Percentiles rank a stretch among this genome's conserved stretches.
phyloP scores from a whole-genome alignment of 2,797 vertebrate genomes.

The Poecilia picta region DNA sequence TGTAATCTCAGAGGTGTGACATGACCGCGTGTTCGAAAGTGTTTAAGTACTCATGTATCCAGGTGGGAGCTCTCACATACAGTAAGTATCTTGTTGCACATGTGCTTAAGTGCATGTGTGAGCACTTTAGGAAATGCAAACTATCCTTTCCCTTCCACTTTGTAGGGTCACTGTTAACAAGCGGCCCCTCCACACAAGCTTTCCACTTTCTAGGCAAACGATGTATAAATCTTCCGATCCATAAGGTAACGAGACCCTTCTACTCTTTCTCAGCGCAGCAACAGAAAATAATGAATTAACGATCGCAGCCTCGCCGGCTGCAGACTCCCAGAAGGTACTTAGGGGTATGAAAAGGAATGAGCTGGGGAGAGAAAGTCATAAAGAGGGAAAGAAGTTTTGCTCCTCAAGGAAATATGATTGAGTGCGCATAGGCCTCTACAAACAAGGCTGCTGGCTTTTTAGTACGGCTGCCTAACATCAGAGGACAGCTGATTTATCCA shows the following conservation, averaged over 20 bases:
- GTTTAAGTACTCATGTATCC: slow-evolving; percentile 51
- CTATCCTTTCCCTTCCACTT: slow-evolving; percentile 64
- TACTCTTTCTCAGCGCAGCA: slow-evolving; percentile 67
- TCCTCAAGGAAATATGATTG: slow-evolving; percentile 78
- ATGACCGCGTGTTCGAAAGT: slow-evolving; percentile 34
- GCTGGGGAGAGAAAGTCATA: slow-evolving; percentile 52
- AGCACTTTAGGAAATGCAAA: slow-evolving; percentile 53
- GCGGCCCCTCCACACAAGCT: slow-evolving; percentile 55
- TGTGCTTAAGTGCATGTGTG: slow-evolving; percentile 23
- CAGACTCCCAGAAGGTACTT: slow-evolving; percentile 64
- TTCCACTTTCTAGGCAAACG: slow-evolving; percentile 57
- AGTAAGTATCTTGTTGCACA: slow-evolving; percentile 37
- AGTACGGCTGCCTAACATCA: slow-evolving; percentile 80
- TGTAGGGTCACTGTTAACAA: slow-evolving; percentile 70
- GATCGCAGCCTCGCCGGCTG: slow-evolving; percentile 68
- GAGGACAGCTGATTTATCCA: slow-evolving; percentile 79
- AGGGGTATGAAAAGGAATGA: slow-evolving; percentile 49
- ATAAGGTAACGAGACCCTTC: slow-evolving; percentile 64
- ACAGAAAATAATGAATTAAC: slow-evolving; percentile 80
- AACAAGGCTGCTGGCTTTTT: slow-evolving; percentile 73
- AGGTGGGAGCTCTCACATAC: slow-evolving; percentile 48
- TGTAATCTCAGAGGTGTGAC: slow-evolving; percentile 68
- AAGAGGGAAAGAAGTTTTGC: slow-evolving; percentile 52
- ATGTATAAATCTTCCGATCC: slow-evolving; percentile 74
- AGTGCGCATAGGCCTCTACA: slow-evolving; percentile 71